Percentiles rank a stretch among this genome's conserved stretches.
phyloP scores from a whole-genome alignment of 2,888 invertebrate genomes.

The Calameuta filiformis region DNA sequence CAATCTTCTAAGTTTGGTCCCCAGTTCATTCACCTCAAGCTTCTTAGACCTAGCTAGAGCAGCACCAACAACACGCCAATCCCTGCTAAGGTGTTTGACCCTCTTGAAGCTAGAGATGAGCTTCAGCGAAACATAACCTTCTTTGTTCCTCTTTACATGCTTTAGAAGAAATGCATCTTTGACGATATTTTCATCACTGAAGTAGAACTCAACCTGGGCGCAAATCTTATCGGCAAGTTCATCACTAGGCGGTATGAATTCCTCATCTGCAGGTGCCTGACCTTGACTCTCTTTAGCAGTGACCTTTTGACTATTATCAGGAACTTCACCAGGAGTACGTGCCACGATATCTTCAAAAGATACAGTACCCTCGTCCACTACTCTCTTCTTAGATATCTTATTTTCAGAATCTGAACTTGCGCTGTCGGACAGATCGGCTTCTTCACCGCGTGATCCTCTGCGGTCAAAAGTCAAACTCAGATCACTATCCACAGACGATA shows the following conservation, averaged over 20 bases:
- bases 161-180: slow-evolving; percentile 96
- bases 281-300: slow-evolving; percentile 16
- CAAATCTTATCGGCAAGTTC: slow-evolving; percentile 83
- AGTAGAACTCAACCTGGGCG: slow-evolving; percentile 93
- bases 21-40: slow-evolving; percentile 89
- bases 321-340: slow-evolving; percentile 9
- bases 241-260: slow-evolving; percentile 73
- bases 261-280: slow-evolving; percentile 28
- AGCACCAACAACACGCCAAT: slow-evolving; percentile 92
- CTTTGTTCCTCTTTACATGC: slow-evolving; percentile 94
- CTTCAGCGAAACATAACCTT: slow-evolving; percentile 94
- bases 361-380: slow-evolving; percentile 41
- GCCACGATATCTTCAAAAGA: slow-evolving; percentile 37
- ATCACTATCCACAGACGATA: slow-evolving; percentile 73
- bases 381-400: slow-evolving; percentile 56
- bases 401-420: slow-evolving; percentile 78
- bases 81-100: slow-evolving; percentile 92
- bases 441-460: slow-evolving; percentile 70
- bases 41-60: slow-evolving; percentile 82
- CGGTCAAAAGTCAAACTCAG: slow-evolving; percentile 70
- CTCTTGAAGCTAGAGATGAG: slow-evolving; percentile 95
- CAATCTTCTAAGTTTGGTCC: slow-evolving; percentile 87
- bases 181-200: slow-evolving; percentile 93
- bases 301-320: slow-evolving; percentile 22
- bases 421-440: slow-evolving; percentile 76